phyloP scores from a whole-genome alignment of 2,113 vertebrate genomes.

The Oncorhynchus gorbuscha region DNA sequence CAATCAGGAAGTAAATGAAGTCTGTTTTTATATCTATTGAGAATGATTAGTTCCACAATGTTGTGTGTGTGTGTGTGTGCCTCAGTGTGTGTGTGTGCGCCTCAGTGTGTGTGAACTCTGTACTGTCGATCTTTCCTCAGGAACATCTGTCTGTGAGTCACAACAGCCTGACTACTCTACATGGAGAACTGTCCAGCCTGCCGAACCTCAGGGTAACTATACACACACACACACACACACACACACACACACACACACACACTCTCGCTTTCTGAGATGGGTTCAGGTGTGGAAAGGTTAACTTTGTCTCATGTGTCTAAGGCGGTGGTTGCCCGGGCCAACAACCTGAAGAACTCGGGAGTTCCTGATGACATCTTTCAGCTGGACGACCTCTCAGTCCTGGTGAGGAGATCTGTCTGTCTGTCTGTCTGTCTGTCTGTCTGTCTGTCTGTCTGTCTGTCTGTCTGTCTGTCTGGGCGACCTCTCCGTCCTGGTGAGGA shows the following conservation, averaged over 20 bases:
- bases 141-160: slow-evolving; percentile 97
- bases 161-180: slow-evolving; percentile 93
- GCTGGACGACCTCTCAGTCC: slow-evolving; percentile 93
- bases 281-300: neutral
- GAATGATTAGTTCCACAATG: too few species aligned
- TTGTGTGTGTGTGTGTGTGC: neutral
- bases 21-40: too few species aligned
- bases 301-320: slow-evolving; percentile 45
- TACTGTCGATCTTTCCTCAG: slow-evolving; percentile 63
- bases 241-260: slow-evolving; percentile 2
- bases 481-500: too few species aligned
- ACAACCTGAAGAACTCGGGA: slow-evolving; percentile 93
- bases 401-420: slow-evolving; percentile 73
- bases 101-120: neutral
- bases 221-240: slow-evolving; percentile 24
- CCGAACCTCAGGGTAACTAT: slow-evolving; percentile 89
- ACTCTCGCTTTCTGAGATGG: neutral
- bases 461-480: too few species aligned
- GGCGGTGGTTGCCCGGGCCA: slow-evolving; percentile 94
- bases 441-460: too few species aligned
- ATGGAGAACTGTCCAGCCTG: slow-evolving; percentile 91
- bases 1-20: too few species aligned
- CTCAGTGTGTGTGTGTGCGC: neutral
- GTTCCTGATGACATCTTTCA: slow-evolving; percentile 98
- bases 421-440: too few species aligned